These are phyloP conservation scores for Meloidogyne chitwoodi DNA, from an alignment of 1,140 invertebrate genomes.

Conservation along the genomic window DNA sequence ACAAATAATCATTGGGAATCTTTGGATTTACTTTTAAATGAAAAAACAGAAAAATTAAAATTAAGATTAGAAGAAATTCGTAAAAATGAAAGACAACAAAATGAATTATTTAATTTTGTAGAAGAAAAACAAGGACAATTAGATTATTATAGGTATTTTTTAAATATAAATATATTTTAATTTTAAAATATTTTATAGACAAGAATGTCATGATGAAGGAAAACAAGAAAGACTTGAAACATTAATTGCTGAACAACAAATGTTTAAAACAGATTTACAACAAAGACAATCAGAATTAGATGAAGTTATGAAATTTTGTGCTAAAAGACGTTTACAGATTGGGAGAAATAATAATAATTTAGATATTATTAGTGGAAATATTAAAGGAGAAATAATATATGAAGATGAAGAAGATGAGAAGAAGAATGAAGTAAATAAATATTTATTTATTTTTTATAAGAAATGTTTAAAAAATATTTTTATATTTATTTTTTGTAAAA, in stretches of 20 bases:
- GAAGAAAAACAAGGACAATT: constrained; percentile 29
- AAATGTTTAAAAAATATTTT: no score
- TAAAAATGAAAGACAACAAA: constrained; percentile 25
- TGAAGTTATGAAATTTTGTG: constrained; percentile 33
- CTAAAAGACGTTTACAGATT: neutral
- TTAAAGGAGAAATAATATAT: neutral
- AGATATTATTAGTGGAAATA: neutral
- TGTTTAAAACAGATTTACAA: constrained; percentile 51
- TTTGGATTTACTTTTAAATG: constrained; percentile 33
- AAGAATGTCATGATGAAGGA: constrained; percentile 61
- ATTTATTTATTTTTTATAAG: neutral
- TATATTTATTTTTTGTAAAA: no score
- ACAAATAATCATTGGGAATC: constrained; percentile 32
- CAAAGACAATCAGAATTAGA: constrained; percentile 54
- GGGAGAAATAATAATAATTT: neutral
- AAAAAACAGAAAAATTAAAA: constrained; percentile 31
- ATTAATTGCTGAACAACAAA: constrained; percentile 70
- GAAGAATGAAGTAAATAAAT: neutral
- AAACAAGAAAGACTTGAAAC: constrained; percentile 57
- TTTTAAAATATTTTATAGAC: constrained; percentile 1
- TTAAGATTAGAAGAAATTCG: constrained; percentile 27
- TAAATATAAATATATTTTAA: no score
- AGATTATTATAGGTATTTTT: constrained; percentile 6
- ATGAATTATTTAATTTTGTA: constrained; percentile 34
- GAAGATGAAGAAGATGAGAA: neutral